Evolutionary conservation across 2,113 vertebrate species (phyloP).

Genomic region (Rhinolophus ferrumequinum): DNA sequence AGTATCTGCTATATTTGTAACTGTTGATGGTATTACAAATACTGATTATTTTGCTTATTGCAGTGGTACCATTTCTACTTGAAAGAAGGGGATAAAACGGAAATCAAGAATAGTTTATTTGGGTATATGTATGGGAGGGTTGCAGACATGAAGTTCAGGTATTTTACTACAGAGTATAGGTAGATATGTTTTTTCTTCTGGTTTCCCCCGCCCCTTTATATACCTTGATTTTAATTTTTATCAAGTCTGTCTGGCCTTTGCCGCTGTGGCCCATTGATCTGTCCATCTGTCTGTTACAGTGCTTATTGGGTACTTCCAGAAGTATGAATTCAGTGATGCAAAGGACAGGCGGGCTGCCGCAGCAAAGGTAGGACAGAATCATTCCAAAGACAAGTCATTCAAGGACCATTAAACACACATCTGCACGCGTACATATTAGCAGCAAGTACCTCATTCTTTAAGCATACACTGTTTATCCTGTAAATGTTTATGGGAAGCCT

Average conservation of each 20-base stretch:
- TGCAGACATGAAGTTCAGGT: constrained; percentile 2
- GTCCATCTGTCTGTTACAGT: constrained; percentile 81
- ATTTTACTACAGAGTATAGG: constrained; percentile 41
- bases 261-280: constrained; percentile 74
- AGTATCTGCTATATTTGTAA: neutral
- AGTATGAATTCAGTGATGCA: constrained; percentile 77
- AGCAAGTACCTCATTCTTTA: constrained; percentile 56
- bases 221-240: constrained; percentile 75
- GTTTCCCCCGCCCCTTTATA: constrained; percentile 27
- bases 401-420: constrained; percentile 60
- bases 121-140: neutral
- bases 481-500: constrained; percentile 15
- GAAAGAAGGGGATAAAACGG: neutral
- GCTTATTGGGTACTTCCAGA: constrained; percentile 79
- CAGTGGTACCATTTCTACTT: neutral
- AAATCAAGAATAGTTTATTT: constrained; percentile 54
- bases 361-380: constrained; percentile 77
- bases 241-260: constrained; percentile 77
- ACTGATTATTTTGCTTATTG: constrained; percentile 14
- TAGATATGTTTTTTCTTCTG: constrained; percentile 26
- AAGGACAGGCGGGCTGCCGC: constrained; percentile 81
- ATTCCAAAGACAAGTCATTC: constrained; percentile 73
- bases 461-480: constrained; percentile 10
- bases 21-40: constrained; percentile 36
- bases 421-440: neutral